Evolutionary conservation across 1,140 invertebrate species (phyloP), one percentile per base, ranked within the genome.

Genomic region (Scaptomyza hsui): DNA sequence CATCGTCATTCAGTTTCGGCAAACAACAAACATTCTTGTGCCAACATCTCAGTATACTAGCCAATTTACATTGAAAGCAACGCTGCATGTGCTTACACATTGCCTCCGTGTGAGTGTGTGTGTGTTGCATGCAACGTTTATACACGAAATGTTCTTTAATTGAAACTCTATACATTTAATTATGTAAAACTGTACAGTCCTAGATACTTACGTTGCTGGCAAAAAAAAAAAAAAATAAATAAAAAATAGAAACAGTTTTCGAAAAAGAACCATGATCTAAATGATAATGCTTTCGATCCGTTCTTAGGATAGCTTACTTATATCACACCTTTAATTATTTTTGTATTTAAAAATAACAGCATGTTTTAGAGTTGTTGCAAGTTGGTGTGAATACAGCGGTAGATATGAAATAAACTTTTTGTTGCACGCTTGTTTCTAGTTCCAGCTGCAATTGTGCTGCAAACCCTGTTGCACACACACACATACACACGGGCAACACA

Each of bases 401-500:
- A n/a, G 12, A 37, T 37, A 4, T n/a, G 12, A n/a, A 37, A 37
- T 37, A 12, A 37, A n/a, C 32, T 37, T 12, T 35, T n/a, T 35
- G 10, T n/a, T 37, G 32, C 32, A 1, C 13, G 39, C 49, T 49
- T 24, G 24, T 26, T 29, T 29, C 26, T 29, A 29, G 26, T 29
- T 29, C 6, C 26, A 29, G 44, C 16, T 41, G 41, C 51, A 64
- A 51, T 78, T 59, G 74, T 60, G 45, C 39, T 39, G 48, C 56
- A 74, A 65, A 45, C 68, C 37, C 72, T 68, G 71, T 69, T 78
- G 65, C 71, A 75, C 7, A 26, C 12, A 42, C 29, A 48, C 42
- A 44, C 19, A 16, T 39, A 56, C 37, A 42, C 47, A 49, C 12
- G 15, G 37, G 7, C 37, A 41, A 42, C 6, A 15, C 3, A 39